A percentile compares a stretch with the other conserved stretches of the same genome.
These are phyloP conservation scores for Tokudaia tokunoshimensis DNA, from an alignment of 2,797 vertebrate species.

Conservation along the genomic window DNA sequence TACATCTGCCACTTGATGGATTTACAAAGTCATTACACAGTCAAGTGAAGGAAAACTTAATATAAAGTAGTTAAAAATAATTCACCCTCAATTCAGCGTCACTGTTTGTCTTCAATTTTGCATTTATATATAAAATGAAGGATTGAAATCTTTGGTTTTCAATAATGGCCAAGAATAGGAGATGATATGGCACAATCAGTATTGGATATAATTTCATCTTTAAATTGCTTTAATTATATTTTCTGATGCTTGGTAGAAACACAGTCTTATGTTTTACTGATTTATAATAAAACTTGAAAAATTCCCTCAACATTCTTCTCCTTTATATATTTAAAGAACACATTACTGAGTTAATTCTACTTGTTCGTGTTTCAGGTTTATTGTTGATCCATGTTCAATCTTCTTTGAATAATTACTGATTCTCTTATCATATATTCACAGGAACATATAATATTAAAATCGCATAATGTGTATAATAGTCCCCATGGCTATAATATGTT, in stretches of 20 bases:
- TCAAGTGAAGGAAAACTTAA: slow-evolving; percentile 57
- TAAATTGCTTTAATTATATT: neutral
- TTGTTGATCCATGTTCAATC: neutral
- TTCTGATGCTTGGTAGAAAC: slow-evolving; percentile 6
- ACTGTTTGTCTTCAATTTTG: slow-evolving; percentile 14
- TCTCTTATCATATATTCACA: neutral
- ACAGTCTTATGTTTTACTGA: neutral
- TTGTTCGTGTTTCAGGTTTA: neutral
- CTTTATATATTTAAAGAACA: neutral
- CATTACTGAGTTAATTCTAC: neutral
- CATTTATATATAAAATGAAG: neutral
- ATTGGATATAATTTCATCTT: slow-evolving; percentile 36
- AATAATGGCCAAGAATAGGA: slow-evolving; percentile 22
- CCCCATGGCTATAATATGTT: neutral
- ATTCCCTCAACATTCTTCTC: neutral
- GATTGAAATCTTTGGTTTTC: slow-evolving; percentile 44
- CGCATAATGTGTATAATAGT: neutral
- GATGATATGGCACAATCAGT: slow-evolving; percentile 1
- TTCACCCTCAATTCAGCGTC: neutral
- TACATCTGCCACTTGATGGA: slow-evolving; percentile 48
- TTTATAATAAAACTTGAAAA: slow-evolving; percentile 6
- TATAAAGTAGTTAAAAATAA: slow-evolving; percentile 24
- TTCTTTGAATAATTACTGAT: slow-evolving; percentile 21
- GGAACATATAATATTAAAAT: neutral
- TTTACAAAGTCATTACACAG: slow-evolving; percentile 39